Evolutionary conservation across 2,888 invertebrate genomes (phyloP), one percentile per base, ranked within the genome.

Genomic region (Heteropelma amictum): DNA sequence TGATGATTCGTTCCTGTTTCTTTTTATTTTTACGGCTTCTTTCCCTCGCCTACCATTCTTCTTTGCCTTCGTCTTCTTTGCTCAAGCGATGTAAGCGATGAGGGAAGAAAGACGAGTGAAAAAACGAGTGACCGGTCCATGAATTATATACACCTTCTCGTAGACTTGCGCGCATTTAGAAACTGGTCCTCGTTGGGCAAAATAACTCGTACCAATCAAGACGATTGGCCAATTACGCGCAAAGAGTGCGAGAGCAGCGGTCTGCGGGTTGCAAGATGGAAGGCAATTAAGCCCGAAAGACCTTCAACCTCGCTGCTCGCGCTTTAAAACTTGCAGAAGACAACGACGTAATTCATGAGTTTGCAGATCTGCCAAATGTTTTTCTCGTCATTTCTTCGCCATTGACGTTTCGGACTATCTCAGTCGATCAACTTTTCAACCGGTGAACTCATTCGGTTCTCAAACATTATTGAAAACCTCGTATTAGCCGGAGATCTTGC

Each of bases 171-270:
- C 54, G 69, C 77, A 70, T 71, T 42, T 70, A 76, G 75, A 78
- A 76, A 77, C 75, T 76, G 80, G 77, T 76, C 75, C 82, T 61
- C 65, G 54, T 58, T n/a, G 61, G 77, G 72, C 77, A 75, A 74
- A 76, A 76, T 75, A 77, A 77, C 76, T 76, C 69, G 76, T 72
- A 73, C 72, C 78, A 73, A 78, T 78, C 76, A 67, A 78, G 73
- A 68, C 76, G 78, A 78, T 78, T 78, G 78, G 78, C 78, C 78
- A 78, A 78, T 78, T 78, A 78, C 76, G 78, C 72, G 71, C 76
- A 73, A 78, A 78, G 77, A 77, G 76, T 65, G 61, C 51, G 69
- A 53, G 68, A 38, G 58, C 71, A 58, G 60, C 64, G 40, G 69
- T 14, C 64, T 38, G 65, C 61, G 68, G 61, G 68, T 76, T 72